phyloP scores from a whole-genome alignment of 2,888 invertebrate species.

The Hofmannophila pseudospretella region DNA sequence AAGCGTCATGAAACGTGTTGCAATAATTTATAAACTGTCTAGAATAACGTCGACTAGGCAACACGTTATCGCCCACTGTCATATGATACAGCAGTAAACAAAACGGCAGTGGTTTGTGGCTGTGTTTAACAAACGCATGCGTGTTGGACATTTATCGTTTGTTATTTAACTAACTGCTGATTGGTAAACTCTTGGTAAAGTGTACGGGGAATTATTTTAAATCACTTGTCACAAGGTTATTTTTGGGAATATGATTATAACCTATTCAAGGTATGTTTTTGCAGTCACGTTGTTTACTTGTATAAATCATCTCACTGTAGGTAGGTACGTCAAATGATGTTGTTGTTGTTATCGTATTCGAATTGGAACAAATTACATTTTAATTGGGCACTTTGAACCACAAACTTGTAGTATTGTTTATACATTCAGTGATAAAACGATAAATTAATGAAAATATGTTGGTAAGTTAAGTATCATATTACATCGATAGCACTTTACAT shows the following conservation, averaged over 20 bases:
- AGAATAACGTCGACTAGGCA: slow-evolving; percentile 26
- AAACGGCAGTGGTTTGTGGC: slow-evolving; percentile 34
- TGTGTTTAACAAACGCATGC: slow-evolving; percentile 33
- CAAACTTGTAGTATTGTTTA: neutral
- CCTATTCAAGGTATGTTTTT: too few species aligned
- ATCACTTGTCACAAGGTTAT: too few species aligned
- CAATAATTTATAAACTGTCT: slow-evolving; percentile 20
- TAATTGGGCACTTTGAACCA: neutral
- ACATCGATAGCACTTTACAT: neutral
- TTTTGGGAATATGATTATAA: too few species aligned
- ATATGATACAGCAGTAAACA: slow-evolving; percentile 47
- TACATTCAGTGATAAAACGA: neutral
- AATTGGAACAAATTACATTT: too few species aligned
- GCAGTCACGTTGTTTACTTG: too few species aligned
- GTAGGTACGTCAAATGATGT: too few species aligned
- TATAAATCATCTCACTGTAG: too few species aligned
- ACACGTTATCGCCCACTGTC: slow-evolving; percentile 44
- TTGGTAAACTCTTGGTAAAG: too few species aligned
- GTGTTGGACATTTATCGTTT: slow-evolving; percentile 19
- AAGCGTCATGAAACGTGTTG: slow-evolving; percentile 5
- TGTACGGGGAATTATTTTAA: too few species aligned
- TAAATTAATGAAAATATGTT: neutral
- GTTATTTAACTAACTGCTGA: neutral
- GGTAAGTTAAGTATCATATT: neutral
- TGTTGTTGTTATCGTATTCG: too few species aligned